These are phyloP conservation scores for Battus philenor DNA, from an alignment of 1,140 invertebrate genomes.

Conservation along the genomic window DNA sequence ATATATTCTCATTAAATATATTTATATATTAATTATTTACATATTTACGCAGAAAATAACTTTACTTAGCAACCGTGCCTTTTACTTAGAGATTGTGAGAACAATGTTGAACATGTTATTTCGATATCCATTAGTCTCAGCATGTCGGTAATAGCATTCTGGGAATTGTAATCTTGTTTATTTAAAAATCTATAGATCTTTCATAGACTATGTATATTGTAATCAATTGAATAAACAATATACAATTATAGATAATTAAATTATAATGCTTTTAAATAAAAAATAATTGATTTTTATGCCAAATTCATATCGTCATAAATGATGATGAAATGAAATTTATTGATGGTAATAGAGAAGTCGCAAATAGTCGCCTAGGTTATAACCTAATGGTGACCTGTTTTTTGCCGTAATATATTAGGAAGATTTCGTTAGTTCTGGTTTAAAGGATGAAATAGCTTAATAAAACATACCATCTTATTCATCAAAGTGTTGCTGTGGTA, in stretches of 20 bases:
- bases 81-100: no score
- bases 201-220: background rate
- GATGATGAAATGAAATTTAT: background rate
- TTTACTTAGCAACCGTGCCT: no score
- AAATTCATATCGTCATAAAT: background rate
- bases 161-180: slow-evolving; percentile 7
- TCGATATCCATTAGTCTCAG: background rate
- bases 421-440: no score
- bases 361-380: no score
- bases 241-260: background rate
- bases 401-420: no score
- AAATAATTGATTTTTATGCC: no score
- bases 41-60: background rate
- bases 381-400: no score
- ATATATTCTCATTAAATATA: background rate
- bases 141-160: background rate
- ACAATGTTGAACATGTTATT: background rate
- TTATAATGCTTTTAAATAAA: background rate
- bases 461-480: slow-evolving; percentile 25
- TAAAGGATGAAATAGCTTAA: slow-evolving; percentile 10
- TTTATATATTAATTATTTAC: background rate
- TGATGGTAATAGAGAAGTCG: no score
- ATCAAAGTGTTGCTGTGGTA: no score
- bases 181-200: no score
- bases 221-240: background rate